Conservation (phyloP, 2,113 vertebrate species). For the Globicephala melas region DNA sequence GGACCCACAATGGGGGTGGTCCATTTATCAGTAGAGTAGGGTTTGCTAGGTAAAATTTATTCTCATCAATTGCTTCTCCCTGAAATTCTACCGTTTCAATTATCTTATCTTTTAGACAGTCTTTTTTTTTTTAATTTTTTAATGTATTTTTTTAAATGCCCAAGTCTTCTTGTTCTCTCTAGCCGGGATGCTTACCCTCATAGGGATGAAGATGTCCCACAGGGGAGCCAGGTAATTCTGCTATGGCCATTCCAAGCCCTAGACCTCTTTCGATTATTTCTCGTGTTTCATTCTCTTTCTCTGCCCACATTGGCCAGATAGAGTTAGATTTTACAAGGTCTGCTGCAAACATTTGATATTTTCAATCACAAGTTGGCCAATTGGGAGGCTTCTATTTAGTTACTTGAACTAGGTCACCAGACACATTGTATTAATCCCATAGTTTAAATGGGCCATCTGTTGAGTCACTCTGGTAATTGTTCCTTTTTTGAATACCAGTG, state of each 20-base stretch:
- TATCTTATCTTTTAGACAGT: neutral
- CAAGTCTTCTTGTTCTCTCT: neutral
- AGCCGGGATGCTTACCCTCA: neutral
- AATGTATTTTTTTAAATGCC: neutral
- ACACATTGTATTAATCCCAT: conserved; percentile 10
- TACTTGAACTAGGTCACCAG: conserved; percentile 50
- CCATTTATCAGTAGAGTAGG: neutral
- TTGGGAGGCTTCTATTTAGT: conserved; percentile 28
- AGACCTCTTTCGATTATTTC: neutral
- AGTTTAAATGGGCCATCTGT: conserved; percentile 51
- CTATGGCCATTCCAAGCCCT: neutral
- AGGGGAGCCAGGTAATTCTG: neutral
- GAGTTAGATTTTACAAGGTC: neutral
- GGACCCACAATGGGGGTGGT: too few species aligned
- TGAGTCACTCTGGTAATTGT: conserved; percentile 24
- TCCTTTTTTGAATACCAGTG: neutral
- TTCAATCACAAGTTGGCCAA: neutral
- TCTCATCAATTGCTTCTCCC: neutral
- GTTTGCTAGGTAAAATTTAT: neutral
- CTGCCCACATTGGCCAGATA: neutral
- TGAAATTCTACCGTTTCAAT: neutral
- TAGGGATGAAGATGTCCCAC: neutral
- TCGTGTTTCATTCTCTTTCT: conserved; percentile 12
- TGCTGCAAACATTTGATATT: conserved; percentile 6
- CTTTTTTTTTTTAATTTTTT: neutral